phyloP scores from a whole-genome alignment of 1,140 invertebrate species.

The Meteorus sp. region DNA sequence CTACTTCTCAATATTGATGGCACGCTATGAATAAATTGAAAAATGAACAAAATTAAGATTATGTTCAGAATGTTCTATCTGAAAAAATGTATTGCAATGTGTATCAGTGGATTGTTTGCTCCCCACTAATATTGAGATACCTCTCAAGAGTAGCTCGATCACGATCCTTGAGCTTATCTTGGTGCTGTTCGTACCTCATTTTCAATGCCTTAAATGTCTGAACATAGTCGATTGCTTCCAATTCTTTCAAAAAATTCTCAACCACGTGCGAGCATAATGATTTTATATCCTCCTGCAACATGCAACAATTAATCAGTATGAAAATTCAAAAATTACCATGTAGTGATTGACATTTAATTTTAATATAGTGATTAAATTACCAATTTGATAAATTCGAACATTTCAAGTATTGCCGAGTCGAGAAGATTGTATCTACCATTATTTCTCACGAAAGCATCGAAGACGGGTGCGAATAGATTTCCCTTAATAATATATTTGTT shows the following conservation, averaged over 20 bases:
- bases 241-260: conserved; percentile 90
- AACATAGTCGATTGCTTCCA: conserved; percentile 95
- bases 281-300: conserved; percentile 86
- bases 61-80: conserved; percentile 17
- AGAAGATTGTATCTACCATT: conserved; percentile 97
- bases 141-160: conserved; percentile 75
- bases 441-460: conserved; percentile 95
- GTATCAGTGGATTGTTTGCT: no score
- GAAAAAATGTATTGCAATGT: no score
- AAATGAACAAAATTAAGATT: conserved; percentile 9
- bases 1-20: conserved; percentile 78
- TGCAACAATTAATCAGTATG: conserved; percentile 35
- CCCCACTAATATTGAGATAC: no score
- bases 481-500: conserved; percentile 96
- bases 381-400: conserved; percentile 98
- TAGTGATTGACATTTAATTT: background rate
- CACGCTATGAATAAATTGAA: conserved; percentile 53
- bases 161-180: conserved; percentile 85
- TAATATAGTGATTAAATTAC: conserved; percentile 48
- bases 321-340: background rate
- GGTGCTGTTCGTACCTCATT: conserved; percentile 90
- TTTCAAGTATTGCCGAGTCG: conserved; percentile 97
- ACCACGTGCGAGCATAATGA: conserved; percentile 92
- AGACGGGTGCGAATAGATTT: conserved; percentile 92
- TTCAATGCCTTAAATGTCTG: conserved; percentile 95